Evolutionary conservation across 2,888 invertebrate species (phyloP).

Genomic region (Drosophila hamatofila): DNA sequence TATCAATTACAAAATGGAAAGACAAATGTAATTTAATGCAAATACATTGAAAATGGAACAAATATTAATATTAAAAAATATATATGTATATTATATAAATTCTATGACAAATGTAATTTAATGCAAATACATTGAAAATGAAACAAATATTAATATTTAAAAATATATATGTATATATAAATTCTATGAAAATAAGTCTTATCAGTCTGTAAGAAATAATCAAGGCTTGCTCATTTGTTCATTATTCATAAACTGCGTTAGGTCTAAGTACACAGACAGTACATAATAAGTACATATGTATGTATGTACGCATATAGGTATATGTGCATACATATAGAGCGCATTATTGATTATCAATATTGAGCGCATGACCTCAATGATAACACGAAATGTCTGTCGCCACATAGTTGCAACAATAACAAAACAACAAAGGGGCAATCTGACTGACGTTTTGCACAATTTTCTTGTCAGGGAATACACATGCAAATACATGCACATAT

Average conservation of each 20-base stretch:
- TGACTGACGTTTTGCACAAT: constrained; percentile 16
- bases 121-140: too few species aligned
- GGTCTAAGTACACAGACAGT: background rate
- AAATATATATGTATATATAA: background rate
- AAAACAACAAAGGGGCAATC: constrained; percentile 27
- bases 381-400: constrained; percentile 22
- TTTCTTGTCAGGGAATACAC: background rate
- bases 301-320: too few species aligned
- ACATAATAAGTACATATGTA: background rate
- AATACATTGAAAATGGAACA: too few species aligned
- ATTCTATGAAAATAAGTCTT: constrained; percentile 14
- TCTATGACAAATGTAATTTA: too few species aligned
- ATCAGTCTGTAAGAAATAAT: constrained; percentile 45
- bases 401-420: constrained; percentile 8
- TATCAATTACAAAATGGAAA: too few species aligned
- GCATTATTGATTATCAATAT: constrained; percentile 56
- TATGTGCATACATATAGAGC: background rate
- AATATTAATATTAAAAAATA: too few species aligned
- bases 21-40: too few species aligned
- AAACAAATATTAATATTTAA: too few species aligned
- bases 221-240: constrained; percentile 23
- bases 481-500: background rate
- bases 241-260: constrained; percentile 18
- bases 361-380: constrained; percentile 66
- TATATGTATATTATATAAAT: too few species aligned